Percentiles rank a stretch among this genome's conserved stretches.
These are phyloP conservation scores for Leptinotarsa texana DNA, from an alignment of 1,140 invertebrate genomes.

Conservation along the genomic window DNA sequence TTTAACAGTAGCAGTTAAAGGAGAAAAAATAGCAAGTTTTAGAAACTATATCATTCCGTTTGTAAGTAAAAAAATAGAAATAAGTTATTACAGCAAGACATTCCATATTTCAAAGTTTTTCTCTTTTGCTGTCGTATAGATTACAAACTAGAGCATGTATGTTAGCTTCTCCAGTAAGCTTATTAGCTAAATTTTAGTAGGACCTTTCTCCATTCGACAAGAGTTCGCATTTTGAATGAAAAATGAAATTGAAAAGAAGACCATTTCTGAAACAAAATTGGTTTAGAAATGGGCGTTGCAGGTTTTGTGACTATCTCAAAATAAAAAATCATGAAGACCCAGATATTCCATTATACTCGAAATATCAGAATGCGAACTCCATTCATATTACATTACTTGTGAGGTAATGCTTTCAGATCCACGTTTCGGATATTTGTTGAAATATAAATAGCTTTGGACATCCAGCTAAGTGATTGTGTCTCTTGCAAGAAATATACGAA, in stretches of 20 bases:
- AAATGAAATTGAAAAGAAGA: too few species aligned
- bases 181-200: neutral
- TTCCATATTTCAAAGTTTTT: slow-evolving; percentile 12
- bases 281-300: too few species aligned
- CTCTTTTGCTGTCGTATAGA: slow-evolving; percentile 6
- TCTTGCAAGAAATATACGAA: slow-evolving; percentile 37
- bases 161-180: slow-evolving; percentile 7
- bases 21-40: neutral
- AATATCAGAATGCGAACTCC: too few species aligned
- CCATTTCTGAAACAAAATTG: too few species aligned
- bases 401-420: neutral
- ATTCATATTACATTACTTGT: too few species aligned
- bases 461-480: slow-evolving; percentile 49
- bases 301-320: too few species aligned
- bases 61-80: neutral
- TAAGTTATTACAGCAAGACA: neutral
- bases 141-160: slow-evolving; percentile 3
- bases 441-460: slow-evolving; percentile 19
- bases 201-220: neutral
- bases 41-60: neutral
- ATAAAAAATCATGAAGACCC: too few species aligned
- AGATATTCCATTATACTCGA: neutral
- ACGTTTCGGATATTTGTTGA: slow-evolving; percentile 17
- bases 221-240: neutral
- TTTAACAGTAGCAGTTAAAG: slow-evolving; percentile 16